Evolutionary conservation across 2,113 vertebrate genomes (phyloP), one percentile per base, ranked within the genome.

Genomic region (Gambusia affinis): DNA sequence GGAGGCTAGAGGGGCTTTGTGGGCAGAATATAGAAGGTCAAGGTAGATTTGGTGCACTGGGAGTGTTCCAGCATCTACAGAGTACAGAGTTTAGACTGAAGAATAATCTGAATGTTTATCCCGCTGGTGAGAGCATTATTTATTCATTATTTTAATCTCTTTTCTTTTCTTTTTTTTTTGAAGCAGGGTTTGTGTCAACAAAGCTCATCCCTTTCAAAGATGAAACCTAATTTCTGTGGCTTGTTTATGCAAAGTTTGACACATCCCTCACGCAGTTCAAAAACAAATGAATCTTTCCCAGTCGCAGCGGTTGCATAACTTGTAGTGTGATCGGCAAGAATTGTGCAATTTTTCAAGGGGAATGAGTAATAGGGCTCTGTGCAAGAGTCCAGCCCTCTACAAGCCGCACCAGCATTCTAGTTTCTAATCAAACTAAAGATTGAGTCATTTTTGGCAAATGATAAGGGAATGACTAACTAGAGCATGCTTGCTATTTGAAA

Each of bases 1-100:
- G 73, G 57, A 62, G 67, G 79, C 72, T 77, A 30, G 29, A 81
- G 80, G 87, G 66, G 31, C 70, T 60, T 66, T 30, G 74, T 76
- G 67, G 51, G 79, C 71, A 82, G 78, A 74, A 72, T 22, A 71
- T 65, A 24, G 70, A 83, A 73, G 80, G 88, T 87, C 83, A 79
- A 84, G 82, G 79, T 79, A 60, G 76, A 30, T 64, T 8, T 44
- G 57, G 15, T 10, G 7, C 72, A 62, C 12, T 69, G 65, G 73
- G 73, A 84, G 35, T 3, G 8, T 22, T 33, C 75, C 64, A 67
- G 65, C 64, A 37, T 78, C 61, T 63, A 72, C 31, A 79, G 28
- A 54, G 15, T 60, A 70, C 31, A 79, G 35, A 54, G 11, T 60
- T 29, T 33, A 75, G 64, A 82, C 70, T 64, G 63, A 76, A 81